Evolutionary conservation across 2,113 vertebrate species (phyloP).

Genomic region (Pleuronectes platessa): DNA sequence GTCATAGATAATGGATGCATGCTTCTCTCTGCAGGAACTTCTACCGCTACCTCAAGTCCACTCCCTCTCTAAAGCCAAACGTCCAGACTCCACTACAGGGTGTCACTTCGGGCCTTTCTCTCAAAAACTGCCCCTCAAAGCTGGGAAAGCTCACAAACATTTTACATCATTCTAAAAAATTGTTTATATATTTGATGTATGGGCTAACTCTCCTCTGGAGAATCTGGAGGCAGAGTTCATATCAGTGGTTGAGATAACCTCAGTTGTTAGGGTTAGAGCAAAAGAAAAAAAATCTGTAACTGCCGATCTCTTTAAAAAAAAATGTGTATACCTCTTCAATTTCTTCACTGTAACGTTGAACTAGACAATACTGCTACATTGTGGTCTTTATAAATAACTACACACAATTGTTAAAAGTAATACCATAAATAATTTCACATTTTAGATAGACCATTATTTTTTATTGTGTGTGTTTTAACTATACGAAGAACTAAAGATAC

Average conservation of each 20-base stretch:
- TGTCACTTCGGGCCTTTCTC: slow-evolving; percentile 73
- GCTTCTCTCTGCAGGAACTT: slow-evolving; percentile 47
- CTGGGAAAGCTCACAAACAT: not conserved
- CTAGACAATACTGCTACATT: not conserved
- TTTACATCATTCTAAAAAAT: not conserved
- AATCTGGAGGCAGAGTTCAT: slow-evolving; percentile 11
- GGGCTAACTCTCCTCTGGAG: too few relatives aligned
- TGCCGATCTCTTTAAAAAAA: too few relatives aligned
- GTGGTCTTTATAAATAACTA: not conserved
- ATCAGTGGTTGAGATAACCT: not conserved
- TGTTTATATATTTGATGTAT: not conserved
- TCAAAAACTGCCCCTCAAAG: slow-evolving; percentile 51
- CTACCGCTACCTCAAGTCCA: slow-evolving; percentile 72
- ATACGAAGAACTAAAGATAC: too few relatives aligned
- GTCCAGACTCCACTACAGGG: not conserved
- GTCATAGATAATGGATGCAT: not conserved
- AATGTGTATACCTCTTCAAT: not conserved
- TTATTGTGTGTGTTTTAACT: too few relatives aligned
- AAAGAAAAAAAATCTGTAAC: too few relatives aligned
- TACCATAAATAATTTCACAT: not conserved
- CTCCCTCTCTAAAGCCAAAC: slow-evolving; percentile 27
- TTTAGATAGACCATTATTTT: too few relatives aligned
- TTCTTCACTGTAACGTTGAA: not conserved
- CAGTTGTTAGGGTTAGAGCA: too few relatives aligned
- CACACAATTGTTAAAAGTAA: not conserved